These are phyloP conservation scores for Drosophila heteroneura DNA, from an alignment of 2,888 invertebrate genomes.

Conservation along the genomic window DNA sequence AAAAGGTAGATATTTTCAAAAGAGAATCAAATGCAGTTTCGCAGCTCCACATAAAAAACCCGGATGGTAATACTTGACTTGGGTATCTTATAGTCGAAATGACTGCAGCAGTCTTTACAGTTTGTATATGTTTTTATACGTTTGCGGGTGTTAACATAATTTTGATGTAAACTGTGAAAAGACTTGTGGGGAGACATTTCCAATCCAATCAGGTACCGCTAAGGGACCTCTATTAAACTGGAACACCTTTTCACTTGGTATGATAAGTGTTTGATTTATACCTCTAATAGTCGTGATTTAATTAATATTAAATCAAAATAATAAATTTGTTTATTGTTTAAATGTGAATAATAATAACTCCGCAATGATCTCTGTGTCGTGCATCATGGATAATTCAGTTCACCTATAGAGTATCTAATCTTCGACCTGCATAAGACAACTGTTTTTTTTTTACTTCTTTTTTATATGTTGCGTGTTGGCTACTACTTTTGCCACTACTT, in stretches of 20 bases:
- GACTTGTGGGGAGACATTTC: not conserved
- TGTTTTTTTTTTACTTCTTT: constrained; percentile 14
- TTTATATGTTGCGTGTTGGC: constrained; percentile 51
- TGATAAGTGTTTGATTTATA: not conserved
- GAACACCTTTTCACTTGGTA: not conserved
- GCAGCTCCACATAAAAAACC: not conserved
- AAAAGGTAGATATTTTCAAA: not conserved
- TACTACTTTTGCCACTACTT: constrained; percentile 71
- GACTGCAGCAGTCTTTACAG: constrained; percentile 2
- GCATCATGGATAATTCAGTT: not conserved
- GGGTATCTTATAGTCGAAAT: constrained; percentile 7
- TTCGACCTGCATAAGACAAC: not conserved
- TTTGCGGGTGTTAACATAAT: not conserved
- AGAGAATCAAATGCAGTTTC: not conserved
- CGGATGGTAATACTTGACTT: not conserved
- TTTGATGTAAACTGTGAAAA: not conserved
- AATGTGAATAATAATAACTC: not conserved
- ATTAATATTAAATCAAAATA: not conserved
- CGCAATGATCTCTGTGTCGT: not conserved
- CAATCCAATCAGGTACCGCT: not conserved
- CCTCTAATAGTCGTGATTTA: not conserved
- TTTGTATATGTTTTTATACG: constrained; percentile 1
- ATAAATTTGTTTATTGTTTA: not conserved
- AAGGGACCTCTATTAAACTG: not conserved
- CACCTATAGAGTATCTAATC: not conserved